phyloP scores from a whole-genome alignment of 2,797 vertebrate genomes.

The Numenius phaeopus region DNA sequence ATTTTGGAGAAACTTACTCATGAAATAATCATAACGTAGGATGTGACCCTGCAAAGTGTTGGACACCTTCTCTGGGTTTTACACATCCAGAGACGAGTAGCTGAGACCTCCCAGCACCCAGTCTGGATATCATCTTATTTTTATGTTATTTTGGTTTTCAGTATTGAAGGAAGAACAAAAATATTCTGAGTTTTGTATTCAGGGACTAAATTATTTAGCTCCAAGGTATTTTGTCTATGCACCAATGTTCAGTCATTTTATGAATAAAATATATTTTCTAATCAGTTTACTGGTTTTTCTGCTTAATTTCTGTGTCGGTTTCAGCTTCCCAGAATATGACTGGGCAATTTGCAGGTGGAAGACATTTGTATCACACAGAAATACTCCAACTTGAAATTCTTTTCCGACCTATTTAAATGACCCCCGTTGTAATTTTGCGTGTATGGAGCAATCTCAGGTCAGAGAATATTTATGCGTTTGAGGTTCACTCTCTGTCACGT shows the following conservation, averaged over 20 bases:
- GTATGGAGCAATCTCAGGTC: background rate
- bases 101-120: background rate
- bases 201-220: background rate
- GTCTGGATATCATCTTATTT: background rate
- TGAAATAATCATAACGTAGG: background rate
- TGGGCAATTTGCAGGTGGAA: background rate
- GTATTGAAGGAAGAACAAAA: background rate
- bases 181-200: background rate
- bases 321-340: background rate
- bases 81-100: background rate
- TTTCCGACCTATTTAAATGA: background rate
- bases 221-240: background rate
- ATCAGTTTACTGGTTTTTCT: conserved; percentile 11
- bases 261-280: conserved; percentile 49
- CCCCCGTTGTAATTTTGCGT: background rate
- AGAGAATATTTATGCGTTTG: background rate
- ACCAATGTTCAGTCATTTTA: background rate
- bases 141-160: background rate
- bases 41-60: background rate
- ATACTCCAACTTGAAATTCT: background rate
- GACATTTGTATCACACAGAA: background rate
- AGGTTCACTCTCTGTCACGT: background rate
- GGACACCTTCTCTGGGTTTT: background rate
- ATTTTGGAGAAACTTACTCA: background rate
- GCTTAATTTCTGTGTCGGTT: background rate